phyloP scores from a whole-genome alignment of 2,797 vertebrate genomes.

The Tapirus indicus region DNA sequence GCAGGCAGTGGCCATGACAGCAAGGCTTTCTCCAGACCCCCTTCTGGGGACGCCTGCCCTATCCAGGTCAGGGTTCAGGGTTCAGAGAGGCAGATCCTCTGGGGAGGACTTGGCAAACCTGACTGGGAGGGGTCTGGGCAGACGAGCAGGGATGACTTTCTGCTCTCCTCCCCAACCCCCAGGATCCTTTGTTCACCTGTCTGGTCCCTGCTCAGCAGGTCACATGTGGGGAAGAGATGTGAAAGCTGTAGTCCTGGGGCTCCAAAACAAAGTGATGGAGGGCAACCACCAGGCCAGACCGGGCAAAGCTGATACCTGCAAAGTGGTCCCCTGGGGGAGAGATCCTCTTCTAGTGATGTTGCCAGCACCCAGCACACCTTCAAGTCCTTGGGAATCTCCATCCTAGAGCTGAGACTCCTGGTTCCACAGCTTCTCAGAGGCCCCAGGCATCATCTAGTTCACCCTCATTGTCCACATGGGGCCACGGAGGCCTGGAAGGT shows the following conservation, averaged over 20 bases:
- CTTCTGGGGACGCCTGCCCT: neutral
- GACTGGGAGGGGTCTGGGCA: neutral
- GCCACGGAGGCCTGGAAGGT: neutral
- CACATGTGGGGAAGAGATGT: accelerated
- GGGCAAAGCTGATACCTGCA: neutral
- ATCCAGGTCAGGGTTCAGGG: neutral
- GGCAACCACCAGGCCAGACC: neutral
- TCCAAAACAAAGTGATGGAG: neutral
- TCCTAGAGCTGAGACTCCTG: neutral
- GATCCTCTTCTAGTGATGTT: neutral
- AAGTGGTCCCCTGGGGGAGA: too few species aligned
- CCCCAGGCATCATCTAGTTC: neutral
- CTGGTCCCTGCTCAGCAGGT: neutral
- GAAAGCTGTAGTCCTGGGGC: neutral
- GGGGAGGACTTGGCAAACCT: neutral
- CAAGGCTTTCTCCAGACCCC: neutral
- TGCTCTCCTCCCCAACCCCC: neutral
- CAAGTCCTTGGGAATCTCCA: neutral
- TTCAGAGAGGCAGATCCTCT: neutral
- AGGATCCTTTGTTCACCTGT: neutral
- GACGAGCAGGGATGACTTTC: neutral
- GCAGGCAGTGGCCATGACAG: accelerated
- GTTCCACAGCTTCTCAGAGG: neutral
- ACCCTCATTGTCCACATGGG: neutral
- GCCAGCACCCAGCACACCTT: neutral